phyloP scores from a whole-genome alignment of 2,888 invertebrate genomes.

The Punctoribates punctum region DNA sequence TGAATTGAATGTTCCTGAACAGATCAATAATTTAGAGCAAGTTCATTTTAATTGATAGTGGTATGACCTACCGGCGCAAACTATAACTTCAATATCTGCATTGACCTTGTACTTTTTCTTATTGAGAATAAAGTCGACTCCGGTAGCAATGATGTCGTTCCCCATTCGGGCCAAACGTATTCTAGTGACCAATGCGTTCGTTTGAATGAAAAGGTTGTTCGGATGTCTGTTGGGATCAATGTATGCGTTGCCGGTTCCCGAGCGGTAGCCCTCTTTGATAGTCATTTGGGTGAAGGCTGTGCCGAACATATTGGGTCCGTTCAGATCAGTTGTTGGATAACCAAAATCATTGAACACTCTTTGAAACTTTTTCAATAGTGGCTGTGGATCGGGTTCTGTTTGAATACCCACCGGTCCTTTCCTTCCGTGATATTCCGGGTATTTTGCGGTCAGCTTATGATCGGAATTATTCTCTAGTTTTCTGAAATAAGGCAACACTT shows the following conservation, averaged over 20 bases:
- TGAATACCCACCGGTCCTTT: neutral
- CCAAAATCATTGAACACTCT: neutral
- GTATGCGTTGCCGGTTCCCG: neutral
- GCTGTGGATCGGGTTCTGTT: neutral
- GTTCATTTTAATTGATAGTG: neutral
- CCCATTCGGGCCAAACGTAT: neutral
- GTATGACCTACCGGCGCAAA: neutral
- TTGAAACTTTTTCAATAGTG: neutral
- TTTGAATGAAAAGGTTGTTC: neutral
- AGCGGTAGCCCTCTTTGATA: neutral
- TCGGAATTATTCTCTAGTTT: neutral
- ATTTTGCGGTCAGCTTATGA: neutral
- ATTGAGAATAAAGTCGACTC: slow-evolving; percentile 11
- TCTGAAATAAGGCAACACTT: neutral
- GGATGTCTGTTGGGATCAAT: neutral
- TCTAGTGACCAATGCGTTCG: neutral
- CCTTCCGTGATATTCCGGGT: neutral
- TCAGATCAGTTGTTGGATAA: neutral
- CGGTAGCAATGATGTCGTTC: neutral
- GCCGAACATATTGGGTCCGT: neutral
- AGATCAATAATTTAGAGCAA: neutral
- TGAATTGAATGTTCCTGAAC: neutral
- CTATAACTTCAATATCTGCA: neutral
- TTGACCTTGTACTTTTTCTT: neutral
- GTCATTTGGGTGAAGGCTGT: neutral